Percentiles rank a stretch among this genome's conserved stretches.
These are phyloP conservation scores for Apeira syringaria DNA, from an alignment of 2,888 invertebrate species.

Conservation along the genomic window DNA sequence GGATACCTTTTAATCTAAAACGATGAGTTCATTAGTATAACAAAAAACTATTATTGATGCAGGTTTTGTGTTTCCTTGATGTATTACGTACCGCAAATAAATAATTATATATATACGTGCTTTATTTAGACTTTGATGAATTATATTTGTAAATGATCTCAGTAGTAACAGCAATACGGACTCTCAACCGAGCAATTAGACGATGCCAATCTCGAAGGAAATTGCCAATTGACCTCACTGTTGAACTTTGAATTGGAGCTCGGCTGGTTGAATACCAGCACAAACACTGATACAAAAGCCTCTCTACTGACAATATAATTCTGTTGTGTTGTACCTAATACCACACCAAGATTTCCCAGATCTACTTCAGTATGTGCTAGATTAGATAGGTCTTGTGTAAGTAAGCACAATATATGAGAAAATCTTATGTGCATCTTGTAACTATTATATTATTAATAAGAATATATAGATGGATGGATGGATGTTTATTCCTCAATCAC, in stretches of 20 bases:
- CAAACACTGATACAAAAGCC: conserved; percentile 2
- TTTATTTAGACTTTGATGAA: too few relatives aligned
- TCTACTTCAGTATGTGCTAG: too few relatives aligned
- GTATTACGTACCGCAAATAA: not conserved
- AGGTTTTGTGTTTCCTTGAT: conserved; percentile 4
- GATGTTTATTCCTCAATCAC: too few relatives aligned
- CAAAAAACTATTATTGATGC: conserved; percentile 12
- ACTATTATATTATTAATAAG: too few relatives aligned
- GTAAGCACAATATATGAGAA: too few relatives aligned
- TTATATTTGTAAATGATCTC: conserved; percentile 39
- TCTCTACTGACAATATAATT: not conserved
- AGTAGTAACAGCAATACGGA: conserved; percentile 40
- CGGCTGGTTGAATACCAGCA: conserved; percentile 29
- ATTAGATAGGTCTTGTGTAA: too few relatives aligned
- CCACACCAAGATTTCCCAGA: too few relatives aligned
- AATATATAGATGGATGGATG: too few relatives aligned
- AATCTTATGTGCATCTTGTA: too few relatives aligned
- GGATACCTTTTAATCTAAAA: not conserved
- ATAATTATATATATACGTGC: conserved; percentile 1
- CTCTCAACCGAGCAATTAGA: conserved; percentile 64
- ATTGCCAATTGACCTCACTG: conserved; percentile 77
- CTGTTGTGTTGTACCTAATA: too few relatives aligned
- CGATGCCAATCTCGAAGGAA: conserved; percentile 75
- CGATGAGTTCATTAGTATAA: conserved; percentile 10
- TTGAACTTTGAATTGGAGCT: conserved; percentile 68